These are phyloP conservation scores for Helostoma temminkii DNA, from an alignment of 2,797 vertebrate species.

Conservation along the genomic window DNA sequence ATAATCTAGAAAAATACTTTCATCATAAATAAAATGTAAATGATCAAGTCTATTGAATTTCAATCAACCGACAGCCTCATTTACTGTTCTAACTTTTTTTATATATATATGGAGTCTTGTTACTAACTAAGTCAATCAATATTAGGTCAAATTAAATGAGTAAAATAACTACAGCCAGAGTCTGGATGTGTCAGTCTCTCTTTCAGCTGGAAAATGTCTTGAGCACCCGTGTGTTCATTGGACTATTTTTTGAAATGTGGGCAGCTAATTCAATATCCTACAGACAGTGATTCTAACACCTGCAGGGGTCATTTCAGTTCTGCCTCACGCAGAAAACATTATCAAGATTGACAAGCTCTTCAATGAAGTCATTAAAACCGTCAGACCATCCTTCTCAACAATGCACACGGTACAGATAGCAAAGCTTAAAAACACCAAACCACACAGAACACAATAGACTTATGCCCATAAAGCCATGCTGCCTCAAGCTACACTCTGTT, in stretches of 20 bases:
- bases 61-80: no score
- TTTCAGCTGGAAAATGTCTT: not conserved
- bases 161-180: not conserved
- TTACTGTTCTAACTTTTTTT: no score
- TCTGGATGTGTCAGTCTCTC: not conserved
- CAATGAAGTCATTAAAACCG: slow-evolving; percentile 44
- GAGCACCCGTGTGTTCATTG: no score
- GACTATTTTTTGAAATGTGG: not conserved
- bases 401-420: slow-evolving; percentile 30
- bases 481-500: slow-evolving; percentile 40
- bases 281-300: slow-evolving; percentile 22
- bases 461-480: slow-evolving; percentile 24
- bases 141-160: no score
- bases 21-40: no score
- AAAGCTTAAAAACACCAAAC: slow-evolving; percentile 44
- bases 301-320: slow-evolving; percentile 16
- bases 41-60: no score
- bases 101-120: no score
- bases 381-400: slow-evolving; percentile 44
- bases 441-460: slow-evolving; percentile 50
- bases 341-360: slow-evolving; percentile 42
- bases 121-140: no score
- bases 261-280: slow-evolving; percentile 29
- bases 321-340: slow-evolving; percentile 30
- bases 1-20: no score